Conservation (phyloP, 2,888 invertebrate species). For the Drosophila dives region DNA sequence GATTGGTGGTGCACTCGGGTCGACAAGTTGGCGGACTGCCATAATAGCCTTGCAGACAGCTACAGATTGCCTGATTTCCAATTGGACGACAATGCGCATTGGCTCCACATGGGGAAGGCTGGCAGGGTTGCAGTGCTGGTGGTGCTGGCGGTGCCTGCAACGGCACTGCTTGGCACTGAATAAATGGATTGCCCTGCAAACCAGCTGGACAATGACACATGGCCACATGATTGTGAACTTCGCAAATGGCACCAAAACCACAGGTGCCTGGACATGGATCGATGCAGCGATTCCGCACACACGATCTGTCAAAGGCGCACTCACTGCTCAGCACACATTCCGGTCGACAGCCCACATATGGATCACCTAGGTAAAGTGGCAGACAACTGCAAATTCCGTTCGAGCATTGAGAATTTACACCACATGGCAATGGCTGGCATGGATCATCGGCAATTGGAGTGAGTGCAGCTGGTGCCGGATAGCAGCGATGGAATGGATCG, state of each 20-base stretch:
- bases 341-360: slow-evolving; percentile 89
- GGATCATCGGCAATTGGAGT: slow-evolving; percentile 85
- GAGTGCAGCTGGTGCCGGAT: slow-evolving; percentile 76
- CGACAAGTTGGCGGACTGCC: slow-evolving; percentile 90
- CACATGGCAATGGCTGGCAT: slow-evolving; percentile 89
- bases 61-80: slow-evolving; percentile 88
- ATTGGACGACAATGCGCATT: slow-evolving; percentile 88
- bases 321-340: slow-evolving; percentile 91
- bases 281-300: slow-evolving; percentile 90
- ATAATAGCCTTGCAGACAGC: slow-evolving; percentile 87
- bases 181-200: slow-evolving; percentile 89
- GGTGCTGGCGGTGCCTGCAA: slow-evolving; percentile 15
- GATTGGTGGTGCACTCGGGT: slow-evolving; percentile 89
- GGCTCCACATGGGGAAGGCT: slow-evolving; percentile 90
- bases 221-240: slow-evolving; percentile 90
- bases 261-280: slow-evolving; percentile 91
- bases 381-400: slow-evolving; percentile 90
- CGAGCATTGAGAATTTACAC: slow-evolving; percentile 88
- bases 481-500: slow-evolving; percentile 89
- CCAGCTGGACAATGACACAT: slow-evolving; percentile 87
- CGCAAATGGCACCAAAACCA: slow-evolving; percentile 89
- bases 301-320: slow-evolving; percentile 88
- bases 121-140: slow-evolving; percentile 87
- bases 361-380: slow-evolving; percentile 88
- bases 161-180: slow-evolving; percentile 85